Evolutionary conservation across 2,888 invertebrate genomes (phyloP).

Genomic region (Bhutanitis thaidina): DNA sequence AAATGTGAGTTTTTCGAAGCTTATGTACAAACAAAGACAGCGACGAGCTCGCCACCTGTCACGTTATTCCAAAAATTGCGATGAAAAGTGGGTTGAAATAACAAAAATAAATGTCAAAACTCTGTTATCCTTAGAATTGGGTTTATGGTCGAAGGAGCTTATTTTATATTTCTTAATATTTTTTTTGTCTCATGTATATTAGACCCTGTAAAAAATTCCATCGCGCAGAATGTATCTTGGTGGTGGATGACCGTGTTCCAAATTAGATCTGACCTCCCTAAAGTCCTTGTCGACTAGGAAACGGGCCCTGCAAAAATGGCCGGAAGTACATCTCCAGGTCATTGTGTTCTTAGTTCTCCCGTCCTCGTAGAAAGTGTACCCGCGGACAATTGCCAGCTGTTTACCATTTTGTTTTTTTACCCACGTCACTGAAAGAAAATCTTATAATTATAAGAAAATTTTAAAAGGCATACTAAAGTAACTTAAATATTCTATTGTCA

Average conservation of each 20-base stretch:
- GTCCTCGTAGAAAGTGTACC: slow-evolving; percentile 27
- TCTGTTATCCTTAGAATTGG: no score
- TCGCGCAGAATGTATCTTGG: slow-evolving; percentile 21
- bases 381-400: slow-evolving; percentile 28
- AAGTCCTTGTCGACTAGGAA: slow-evolving; percentile 31
- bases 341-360: slow-evolving; percentile 8
- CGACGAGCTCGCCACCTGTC: no score
- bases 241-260: slow-evolving; percentile 20
- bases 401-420: slow-evolving; percentile 29
- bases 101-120: no score
- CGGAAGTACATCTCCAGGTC: slow-evolving; percentile 31
- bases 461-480: not conserved
- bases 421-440: slow-evolving; percentile 4
- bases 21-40: no score
- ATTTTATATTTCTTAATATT: no score
- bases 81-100: no score
- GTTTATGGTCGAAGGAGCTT: no score
- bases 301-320: slow-evolving; percentile 52
- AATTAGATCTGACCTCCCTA: slow-evolving; percentile 9
- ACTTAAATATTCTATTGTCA: no score
- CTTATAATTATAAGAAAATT: not conserved
- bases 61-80: no score
- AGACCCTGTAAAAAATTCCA: slow-evolving; percentile 24
- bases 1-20: no score
- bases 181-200: not conserved